Evolutionary conservation across 2,888 invertebrate species (phyloP).

Genomic region (Penaeus monodon): DNA sequence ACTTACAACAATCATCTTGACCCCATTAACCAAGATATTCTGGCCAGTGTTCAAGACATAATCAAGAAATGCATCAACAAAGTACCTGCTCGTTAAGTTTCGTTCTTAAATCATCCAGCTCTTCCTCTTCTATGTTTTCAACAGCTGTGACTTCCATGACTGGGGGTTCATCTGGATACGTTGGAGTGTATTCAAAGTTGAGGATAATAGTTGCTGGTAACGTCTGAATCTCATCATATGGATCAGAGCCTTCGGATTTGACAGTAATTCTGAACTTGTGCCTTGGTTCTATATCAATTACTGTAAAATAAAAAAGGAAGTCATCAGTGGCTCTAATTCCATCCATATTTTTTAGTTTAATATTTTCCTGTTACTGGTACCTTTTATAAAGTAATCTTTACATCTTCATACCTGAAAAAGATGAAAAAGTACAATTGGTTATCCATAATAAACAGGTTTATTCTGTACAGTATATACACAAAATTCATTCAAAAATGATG

Average conservation of each 20-base stretch:
- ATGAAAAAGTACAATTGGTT: too few species aligned
- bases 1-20: too few species aligned
- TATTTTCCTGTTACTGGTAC: too few species aligned
- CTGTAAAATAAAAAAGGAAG: slow-evolving; percentile 71
- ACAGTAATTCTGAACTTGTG: slow-evolving; percentile 86
- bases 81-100: slow-evolving; percentile 79
- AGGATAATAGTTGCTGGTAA: slow-evolving; percentile 67
- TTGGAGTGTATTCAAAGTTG: slow-evolving; percentile 79
- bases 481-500: too few species aligned
- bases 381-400: too few species aligned
- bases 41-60: too few species aligned
- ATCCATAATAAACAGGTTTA: too few species aligned
- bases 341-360: too few species aligned
- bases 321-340: too few species aligned
- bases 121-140: slow-evolving; percentile 80
- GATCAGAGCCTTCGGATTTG: slow-evolving; percentile 80
- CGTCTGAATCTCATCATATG: slow-evolving; percentile 74
- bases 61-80: neutral
- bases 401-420: too few species aligned
- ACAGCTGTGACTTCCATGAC: slow-evolving; percentile 79
- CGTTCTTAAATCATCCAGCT: slow-evolving; percentile 77
- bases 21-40: too few species aligned
- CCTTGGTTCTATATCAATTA: slow-evolving; percentile 80
- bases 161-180: slow-evolving; percentile 91
- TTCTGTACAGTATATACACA: too few species aligned